Evolutionary conservation across 1,140 invertebrate species (phyloP), one percentile per base, ranked within the genome.

Genomic region (Luehdorfia chinensis): DNA sequence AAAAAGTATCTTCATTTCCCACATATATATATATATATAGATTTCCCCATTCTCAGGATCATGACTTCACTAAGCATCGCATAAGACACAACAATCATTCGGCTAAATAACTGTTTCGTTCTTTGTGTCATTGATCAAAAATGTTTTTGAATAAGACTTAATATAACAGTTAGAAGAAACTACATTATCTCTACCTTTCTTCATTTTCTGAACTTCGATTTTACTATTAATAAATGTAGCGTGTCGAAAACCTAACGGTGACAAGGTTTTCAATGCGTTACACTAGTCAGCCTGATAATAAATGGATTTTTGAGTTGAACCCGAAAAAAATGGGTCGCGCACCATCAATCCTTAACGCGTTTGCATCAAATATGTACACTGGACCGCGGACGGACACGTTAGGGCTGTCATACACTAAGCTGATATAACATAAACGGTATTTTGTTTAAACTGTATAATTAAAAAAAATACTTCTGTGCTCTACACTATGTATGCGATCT

Each of bases 301-400:
- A 63, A 67, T 64, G 58, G 52, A 58, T 56, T 47, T 48, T 44
- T 41, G 52, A 55, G 49, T 59, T 50, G 61, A 56, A 58, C 50
- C 37, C 44, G 36, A 60, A 58, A 47, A 57, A 65, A 68, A 51
- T 52, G 56, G 58, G 59, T 62, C 56, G 61, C 55, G 58, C 46
- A 47, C 49, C 66, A 66, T 69, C 66, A 69, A 69, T 69, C 59
- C 43, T 69, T 60, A 60, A 55, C 59, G 59, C 56, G 56, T 59
- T 53, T 62, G 61, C 64, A 71, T 71, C 67, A 66, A 68, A 64
- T 61, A 71, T 66, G 65, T 68, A 68, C 55, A 67, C 62, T 27
- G 27, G 39, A 30, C 39, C 39, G 27, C 39, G 39, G 39, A 30
- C 39, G 13, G 12, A 15, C 21, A 21, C 9, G 4, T 12, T 3